A percentile compares a stretch with the other conserved stretches of the same genome.
Evolutionary conservation across 2,888 invertebrate species (phyloP).

Genomic region (Agonopterix heracliana): DNA sequence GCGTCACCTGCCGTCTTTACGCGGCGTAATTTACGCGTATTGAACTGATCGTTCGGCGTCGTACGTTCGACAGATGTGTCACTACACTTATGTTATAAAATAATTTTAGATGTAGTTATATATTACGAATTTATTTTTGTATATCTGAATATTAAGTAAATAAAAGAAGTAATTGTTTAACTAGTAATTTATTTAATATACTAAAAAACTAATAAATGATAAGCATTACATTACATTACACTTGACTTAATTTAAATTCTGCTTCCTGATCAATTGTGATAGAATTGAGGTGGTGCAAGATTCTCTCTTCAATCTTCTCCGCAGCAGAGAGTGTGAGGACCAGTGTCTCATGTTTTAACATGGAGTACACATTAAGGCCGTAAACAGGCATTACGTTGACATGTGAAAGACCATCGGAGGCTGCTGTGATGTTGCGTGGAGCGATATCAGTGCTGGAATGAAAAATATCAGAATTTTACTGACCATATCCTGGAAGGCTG

Average conservation of each 20-base stretch:
- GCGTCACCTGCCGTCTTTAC: too few species aligned
- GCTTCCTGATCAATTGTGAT: constrained; percentile 59
- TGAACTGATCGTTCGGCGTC: too few species aligned
- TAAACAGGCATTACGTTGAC: constrained; percentile 97
- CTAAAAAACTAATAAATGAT: too few species aligned
- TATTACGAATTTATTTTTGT: too few species aligned
- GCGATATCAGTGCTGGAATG: constrained; percentile 86
- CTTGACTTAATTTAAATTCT: constrained; percentile 79
- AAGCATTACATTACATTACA: constrained; percentile 30
- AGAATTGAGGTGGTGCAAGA: constrained; percentile 82
- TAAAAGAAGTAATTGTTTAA: too few species aligned
- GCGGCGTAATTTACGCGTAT: too few species aligned
- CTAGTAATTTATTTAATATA: too few species aligned
- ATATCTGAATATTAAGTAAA: too few species aligned
- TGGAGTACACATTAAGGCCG: constrained; percentile 96
- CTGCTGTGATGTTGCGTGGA: constrained; percentile 90
- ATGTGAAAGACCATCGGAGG: constrained; percentile 85
- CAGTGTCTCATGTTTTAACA: constrained; percentile 96
- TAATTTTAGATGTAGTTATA: too few species aligned
- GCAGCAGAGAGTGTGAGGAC: constrained; percentile 90
- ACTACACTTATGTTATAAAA: too few species aligned
- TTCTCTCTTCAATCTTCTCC: constrained; percentile 87
- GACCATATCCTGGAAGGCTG: too few species aligned
- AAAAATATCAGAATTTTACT: neutral
- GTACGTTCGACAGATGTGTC: too few species aligned